phyloP scores from a whole-genome alignment of 2,113 vertebrate genomes.

The Poeciliopsis prolifica region DNA sequence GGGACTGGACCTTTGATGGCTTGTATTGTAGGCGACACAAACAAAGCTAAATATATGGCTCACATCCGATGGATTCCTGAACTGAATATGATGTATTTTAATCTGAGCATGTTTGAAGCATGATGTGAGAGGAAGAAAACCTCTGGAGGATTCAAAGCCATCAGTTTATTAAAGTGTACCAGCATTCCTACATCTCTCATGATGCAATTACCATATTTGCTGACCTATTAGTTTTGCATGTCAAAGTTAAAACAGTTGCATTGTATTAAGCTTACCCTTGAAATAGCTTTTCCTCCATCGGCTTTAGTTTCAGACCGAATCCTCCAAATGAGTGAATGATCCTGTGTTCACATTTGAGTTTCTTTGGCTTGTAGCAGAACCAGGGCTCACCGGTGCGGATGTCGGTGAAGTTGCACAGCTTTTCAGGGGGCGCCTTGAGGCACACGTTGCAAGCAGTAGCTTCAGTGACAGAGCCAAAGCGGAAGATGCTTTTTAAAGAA shows the following conservation, averaged over 20 bases:
- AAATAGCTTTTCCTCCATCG: conserved; percentile 82
- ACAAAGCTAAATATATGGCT: no score
- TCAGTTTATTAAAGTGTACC: no score
- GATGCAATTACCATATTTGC: conserved; percentile 2
- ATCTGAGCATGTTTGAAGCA: no score
- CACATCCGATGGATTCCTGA: no score
- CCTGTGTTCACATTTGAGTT: conserved; percentile 84
- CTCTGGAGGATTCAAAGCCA: no score
- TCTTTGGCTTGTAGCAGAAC: conserved; percentile 92
- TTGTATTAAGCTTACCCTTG: conserved; percentile 47
- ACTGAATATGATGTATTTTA: no score
- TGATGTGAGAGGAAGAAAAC: no score
- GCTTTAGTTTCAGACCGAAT: conserved; percentile 81
- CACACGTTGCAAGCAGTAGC: conserved; percentile 87
- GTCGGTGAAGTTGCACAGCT: conserved; percentile 90
- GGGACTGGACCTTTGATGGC: no score
- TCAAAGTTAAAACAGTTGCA: not conserved
- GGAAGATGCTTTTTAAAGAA: conserved; percentile 87
- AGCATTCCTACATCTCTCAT: no score
- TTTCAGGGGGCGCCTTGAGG: conserved; percentile 72
- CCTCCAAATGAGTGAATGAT: conserved; percentile 85
- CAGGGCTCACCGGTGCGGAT: conserved; percentile 89
- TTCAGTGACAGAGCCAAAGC: conserved; percentile 83
- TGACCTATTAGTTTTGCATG: no score
- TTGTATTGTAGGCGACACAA: no score